Percentiles rank a stretch among this genome's conserved stretches.
Evolutionary conservation across 64 coral and sea anemone genomes (phyloP).

Genomic region (Porites lutea): DNA sequence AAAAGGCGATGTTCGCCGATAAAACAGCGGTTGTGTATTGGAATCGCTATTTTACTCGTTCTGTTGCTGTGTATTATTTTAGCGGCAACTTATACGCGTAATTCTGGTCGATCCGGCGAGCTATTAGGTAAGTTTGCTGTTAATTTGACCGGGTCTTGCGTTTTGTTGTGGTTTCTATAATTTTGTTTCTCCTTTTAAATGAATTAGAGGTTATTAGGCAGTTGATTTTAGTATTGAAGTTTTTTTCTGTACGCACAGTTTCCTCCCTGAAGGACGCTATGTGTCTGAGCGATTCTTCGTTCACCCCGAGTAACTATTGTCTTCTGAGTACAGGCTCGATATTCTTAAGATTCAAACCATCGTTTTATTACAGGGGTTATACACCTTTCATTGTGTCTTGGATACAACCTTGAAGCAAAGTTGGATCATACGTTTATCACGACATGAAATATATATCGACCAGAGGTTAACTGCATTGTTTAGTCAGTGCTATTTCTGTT

Average conservation of each 20-base stretch:
- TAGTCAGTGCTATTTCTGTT: no score
- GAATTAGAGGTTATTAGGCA: background rate
- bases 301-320: no score
- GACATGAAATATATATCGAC: no score
- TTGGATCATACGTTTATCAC: no score
- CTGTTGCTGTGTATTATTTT: slow-evolving; percentile 20
- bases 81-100: background rate
- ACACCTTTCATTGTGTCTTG: no score
- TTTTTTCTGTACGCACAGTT: background rate
- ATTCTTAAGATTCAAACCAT: no score
- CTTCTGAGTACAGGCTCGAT: no score
- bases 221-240: background rate
- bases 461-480: no score
- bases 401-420: no score
- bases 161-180: background rate
- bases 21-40: background rate
- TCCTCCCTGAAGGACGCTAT: no score
- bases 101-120: slow-evolving; percentile 24
- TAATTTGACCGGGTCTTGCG: background rate
- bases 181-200: slow-evolving; percentile 19
- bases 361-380: no score
- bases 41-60: background rate
- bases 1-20: background rate
- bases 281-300: no score
- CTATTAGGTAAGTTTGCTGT: slow-evolving; percentile 25